phyloP scores from a whole-genome alignment of 2,888 invertebrate species.

The Meteorus colon region DNA sequence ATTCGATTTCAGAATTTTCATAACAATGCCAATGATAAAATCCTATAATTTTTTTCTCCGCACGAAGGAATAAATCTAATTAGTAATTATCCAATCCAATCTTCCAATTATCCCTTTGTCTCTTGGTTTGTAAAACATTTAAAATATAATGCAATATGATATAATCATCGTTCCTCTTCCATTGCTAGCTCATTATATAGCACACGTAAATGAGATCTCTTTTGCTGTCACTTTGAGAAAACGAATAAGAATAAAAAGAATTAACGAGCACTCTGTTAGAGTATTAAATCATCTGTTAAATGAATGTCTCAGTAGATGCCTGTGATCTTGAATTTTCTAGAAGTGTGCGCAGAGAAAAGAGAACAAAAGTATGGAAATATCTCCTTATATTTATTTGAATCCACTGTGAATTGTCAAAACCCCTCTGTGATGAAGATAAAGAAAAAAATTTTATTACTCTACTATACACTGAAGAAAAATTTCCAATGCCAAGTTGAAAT shows the following conservation, averaged over 20 bases:
- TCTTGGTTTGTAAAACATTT: not conserved
- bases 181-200: not conserved
- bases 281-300: not conserved
- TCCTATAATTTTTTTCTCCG: not conserved
- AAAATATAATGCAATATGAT: not conserved
- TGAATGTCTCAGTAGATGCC: not conserved
- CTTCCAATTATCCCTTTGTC: not conserved
- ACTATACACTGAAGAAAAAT: not conserved
- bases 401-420: not conserved
- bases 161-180: not conserved
- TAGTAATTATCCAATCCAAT: not conserved
- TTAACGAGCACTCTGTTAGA: not conserved
- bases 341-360: not conserved
- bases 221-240: not conserved
- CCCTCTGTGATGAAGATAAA: not conserved
- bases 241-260: not conserved
- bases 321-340: not conserved
- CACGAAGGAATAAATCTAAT: not conserved
- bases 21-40: not conserved
- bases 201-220: not conserved
- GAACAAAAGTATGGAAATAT: not conserved
- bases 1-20: not conserved
- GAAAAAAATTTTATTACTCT: not conserved
- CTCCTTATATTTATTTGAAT: not conserved
- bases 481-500: slow-evolving; percentile 47